These are phyloP conservation scores for Rhyacichthys aspro DNA, from an alignment of 2,797 vertebrate species.

Conservation along the genomic window DNA sequence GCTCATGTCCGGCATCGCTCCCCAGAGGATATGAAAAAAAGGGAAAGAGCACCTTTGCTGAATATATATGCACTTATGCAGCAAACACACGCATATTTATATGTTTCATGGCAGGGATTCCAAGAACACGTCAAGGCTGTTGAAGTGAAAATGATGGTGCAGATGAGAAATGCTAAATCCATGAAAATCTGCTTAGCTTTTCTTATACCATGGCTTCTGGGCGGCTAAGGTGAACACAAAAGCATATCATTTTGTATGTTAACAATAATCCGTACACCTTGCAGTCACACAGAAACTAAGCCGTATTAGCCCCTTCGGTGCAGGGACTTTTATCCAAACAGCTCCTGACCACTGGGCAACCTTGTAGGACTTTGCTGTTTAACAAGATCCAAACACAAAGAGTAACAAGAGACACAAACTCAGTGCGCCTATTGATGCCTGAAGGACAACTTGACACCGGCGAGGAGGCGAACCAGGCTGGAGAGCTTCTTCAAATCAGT, in stretches of 20 bases:
- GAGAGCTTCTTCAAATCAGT: constrained; percentile 62
- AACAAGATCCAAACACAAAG: constrained; percentile 53
- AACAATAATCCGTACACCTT: constrained; percentile 1
- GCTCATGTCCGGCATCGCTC: constrained; percentile 11
- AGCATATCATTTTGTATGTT: not conserved
- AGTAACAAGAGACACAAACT: constrained; percentile 52
- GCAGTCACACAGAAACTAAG: constrained; percentile 1
- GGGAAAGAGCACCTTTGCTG: not conserved
- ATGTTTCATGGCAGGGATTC: constrained; percentile 14
- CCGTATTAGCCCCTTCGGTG: not conserved
- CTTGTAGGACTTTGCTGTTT: constrained; percentile 37
- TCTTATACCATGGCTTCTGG: not conserved
- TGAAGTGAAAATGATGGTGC: constrained; percentile 9
- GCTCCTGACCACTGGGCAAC: constrained; percentile 23
- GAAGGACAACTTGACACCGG: constrained; percentile 68
- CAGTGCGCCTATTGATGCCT: constrained; percentile 61
- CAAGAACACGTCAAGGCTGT: not conserved
- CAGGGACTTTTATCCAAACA: constrained; percentile 9
- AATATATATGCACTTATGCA: constrained; percentile 4
- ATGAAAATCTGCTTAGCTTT: not conserved
- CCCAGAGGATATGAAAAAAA: constrained; percentile 14
- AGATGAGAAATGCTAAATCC: constrained; percentile 16
- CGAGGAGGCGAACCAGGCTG: constrained; percentile 49
- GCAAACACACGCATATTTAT: not conserved
- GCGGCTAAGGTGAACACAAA: not conserved